phyloP scores from a whole-genome alignment of 92 coral and sea anemone genomes.

The Paramuricea clavata region DNA sequence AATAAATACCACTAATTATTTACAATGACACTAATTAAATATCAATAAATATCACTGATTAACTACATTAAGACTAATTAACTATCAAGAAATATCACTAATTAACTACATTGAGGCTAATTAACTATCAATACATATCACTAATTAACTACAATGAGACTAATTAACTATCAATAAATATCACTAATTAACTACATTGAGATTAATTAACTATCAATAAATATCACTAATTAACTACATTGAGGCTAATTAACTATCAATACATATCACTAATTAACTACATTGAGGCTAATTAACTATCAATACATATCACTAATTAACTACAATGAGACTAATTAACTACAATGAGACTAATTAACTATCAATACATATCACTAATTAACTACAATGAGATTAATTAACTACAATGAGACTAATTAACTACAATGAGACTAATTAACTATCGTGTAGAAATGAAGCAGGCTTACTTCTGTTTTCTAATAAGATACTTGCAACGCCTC shows the following conservation, averaged over 20 bases:
- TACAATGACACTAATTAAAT: neutral
- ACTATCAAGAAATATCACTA: neutral
- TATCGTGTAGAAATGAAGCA: too few species aligned
- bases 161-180: neutral
- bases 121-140: neutral
- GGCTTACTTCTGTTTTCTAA: constrained; percentile 89
- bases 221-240: neutral
- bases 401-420: neutral
- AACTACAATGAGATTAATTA: too few species aligned
- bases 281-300: neutral
- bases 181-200: neutral
- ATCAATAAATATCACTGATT: too few species aligned
- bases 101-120: neutral
- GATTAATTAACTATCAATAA: neutral
- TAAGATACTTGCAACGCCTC: constrained; percentile 82
- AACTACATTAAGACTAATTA: too few species aligned
- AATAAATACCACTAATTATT: too few species aligned
- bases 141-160: too few species aligned
- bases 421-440: neutral
- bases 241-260: neutral
- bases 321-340: neutral
- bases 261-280: neutral
- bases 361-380: too few species aligned
- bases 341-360: neutral
- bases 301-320: too few species aligned